phyloP scores from a whole-genome alignment of 2,797 vertebrate genomes.

The Rhinatrema bivittatum region DNA sequence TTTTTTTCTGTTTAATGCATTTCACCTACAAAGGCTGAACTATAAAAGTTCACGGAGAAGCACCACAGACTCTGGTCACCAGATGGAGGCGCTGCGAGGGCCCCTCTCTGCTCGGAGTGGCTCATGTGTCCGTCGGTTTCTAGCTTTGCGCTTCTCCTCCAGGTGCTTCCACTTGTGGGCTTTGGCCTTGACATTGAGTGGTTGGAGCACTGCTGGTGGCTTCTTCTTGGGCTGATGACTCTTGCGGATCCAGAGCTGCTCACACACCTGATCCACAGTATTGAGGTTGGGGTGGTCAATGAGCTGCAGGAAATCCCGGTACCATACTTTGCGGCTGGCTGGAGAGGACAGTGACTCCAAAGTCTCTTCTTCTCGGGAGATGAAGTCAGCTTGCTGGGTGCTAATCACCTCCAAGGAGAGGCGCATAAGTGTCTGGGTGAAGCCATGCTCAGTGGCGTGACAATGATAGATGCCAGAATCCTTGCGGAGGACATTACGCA shows the following conservation, averaged over 20 bases:
- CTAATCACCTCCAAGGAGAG: slow-evolving; percentile 80
- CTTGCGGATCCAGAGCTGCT: slow-evolving; percentile 73
- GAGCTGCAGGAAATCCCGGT: slow-evolving; percentile 90
- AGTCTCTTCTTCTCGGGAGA: slow-evolving; percentile 43
- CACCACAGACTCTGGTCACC: too few species aligned
- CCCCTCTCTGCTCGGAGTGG: slow-evolving; percentile 67
- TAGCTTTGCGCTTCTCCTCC: slow-evolving; percentile 69
- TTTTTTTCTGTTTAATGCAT: too few species aligned
- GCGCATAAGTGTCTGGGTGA: slow-evolving; percentile 79
- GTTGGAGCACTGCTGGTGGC: background rate
- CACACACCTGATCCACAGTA: slow-evolving; percentile 73
- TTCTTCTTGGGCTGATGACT: slow-evolving; percentile 42
- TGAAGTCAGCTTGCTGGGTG: slow-evolving; percentile 35
- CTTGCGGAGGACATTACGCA: slow-evolving; percentile 67
- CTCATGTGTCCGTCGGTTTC: slow-evolving; percentile 79
- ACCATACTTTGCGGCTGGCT: slow-evolving; percentile 80
- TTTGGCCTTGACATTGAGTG: slow-evolving; percentile 37
- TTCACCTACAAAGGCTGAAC: too few species aligned
- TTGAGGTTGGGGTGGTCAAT: slow-evolving; percentile 83
- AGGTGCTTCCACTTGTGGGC: slow-evolving; percentile 73
- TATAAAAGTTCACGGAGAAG: too few species aligned
- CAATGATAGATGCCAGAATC: slow-evolving; percentile 80
- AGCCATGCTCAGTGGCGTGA: slow-evolving; percentile 82
- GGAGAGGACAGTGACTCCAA: slow-evolving; percentile 41
- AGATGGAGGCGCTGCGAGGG: slow-evolving; percentile 67